A percentile compares a stretch with the other conserved stretches of the same genome.
These are phyloP conservation scores for Marisa cornuarietis DNA, from an alignment of 1,140 invertebrate genomes.

Conservation along the genomic window DNA sequence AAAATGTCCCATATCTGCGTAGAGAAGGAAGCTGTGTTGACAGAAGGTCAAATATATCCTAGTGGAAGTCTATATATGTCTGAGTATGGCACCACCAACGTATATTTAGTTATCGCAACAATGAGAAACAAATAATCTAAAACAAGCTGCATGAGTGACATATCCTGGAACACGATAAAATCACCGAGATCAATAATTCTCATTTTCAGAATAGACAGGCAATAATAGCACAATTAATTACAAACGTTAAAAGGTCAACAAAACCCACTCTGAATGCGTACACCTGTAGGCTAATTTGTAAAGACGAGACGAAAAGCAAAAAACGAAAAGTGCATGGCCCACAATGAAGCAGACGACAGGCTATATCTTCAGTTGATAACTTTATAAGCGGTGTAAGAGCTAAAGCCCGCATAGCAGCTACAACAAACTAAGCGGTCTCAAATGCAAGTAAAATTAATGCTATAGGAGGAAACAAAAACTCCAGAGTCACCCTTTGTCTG, in stretches of 20 bases:
- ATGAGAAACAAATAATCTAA: too few species aligned
- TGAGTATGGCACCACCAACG: too few species aligned
- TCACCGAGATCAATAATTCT: background rate
- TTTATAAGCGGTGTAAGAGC: background rate
- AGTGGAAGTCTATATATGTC: too few species aligned
- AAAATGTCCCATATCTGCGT: too few species aligned
- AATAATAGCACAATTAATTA: background rate
- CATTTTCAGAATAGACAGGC: background rate
- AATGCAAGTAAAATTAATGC: constrained; percentile 5
- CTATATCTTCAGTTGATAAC: too few species aligned
- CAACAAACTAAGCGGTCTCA: background rate
- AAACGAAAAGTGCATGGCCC: background rate
- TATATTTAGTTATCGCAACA: too few species aligned
- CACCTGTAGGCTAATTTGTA: too few species aligned
- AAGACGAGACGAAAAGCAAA: constrained; percentile 4
- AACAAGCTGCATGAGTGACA: too few species aligned
- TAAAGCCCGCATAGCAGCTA: background rate
- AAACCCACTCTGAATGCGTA: background rate
- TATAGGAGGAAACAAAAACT: background rate
- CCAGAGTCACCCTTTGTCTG: background rate
- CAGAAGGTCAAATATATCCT: too few species aligned
- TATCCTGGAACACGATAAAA: background rate
- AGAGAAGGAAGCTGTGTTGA: too few species aligned
- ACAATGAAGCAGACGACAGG: background rate
- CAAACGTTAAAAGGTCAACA: constrained; percentile 1